Percentiles rank a stretch among this genome's conserved stretches.
These are phyloP conservation scores for Sipha maydis DNA, from an alignment of 2,888 invertebrate genomes.

Conservation along the genomic window DNA sequence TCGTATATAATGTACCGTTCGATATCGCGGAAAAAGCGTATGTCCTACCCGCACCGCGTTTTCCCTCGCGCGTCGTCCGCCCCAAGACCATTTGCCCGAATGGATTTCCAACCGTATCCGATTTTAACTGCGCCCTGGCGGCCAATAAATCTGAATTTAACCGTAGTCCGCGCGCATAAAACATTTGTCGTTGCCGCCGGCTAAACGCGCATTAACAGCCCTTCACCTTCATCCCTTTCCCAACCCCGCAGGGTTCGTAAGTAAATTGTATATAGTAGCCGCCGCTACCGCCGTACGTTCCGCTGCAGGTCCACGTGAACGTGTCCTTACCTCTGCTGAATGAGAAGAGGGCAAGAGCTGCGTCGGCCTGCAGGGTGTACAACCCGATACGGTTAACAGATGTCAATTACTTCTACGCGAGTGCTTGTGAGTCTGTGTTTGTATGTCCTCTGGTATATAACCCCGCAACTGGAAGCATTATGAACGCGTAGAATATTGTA, in stretches of 20 bases:
- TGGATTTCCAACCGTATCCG: constrained; percentile 56
- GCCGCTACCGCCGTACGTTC: not conserved
- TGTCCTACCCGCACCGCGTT: not conserved
- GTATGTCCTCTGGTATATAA: not conserved
- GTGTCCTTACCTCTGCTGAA: not conserved
- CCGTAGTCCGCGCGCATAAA: constrained; percentile 55
- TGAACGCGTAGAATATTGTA: not conserved
- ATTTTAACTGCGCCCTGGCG: constrained; percentile 61
- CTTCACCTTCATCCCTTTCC: not conserved
- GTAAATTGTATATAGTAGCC: constrained; percentile 39
- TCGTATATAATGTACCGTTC: constrained; percentile 5
- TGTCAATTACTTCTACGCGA: not conserved
- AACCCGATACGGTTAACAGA: constrained; percentile 22
- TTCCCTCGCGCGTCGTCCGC: not conserved
- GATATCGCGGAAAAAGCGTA: not conserved
- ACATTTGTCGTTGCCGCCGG: constrained; percentile 61
- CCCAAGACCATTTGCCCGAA: constrained; percentile 44
- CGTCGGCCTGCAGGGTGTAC: constrained; percentile 5
- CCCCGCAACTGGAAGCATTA: too few species aligned
- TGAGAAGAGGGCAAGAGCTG: not conserved
- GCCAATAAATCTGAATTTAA: constrained; percentile 60
- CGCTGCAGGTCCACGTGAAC: not conserved
- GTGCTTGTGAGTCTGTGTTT: not conserved
- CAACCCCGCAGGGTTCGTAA: not conserved
- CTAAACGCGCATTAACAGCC: constrained; percentile 60